A percentile compares a stretch with the other conserved stretches of the same genome.
These are phyloP conservation scores for Beaufortia kweichowensis DNA, from an alignment of 2,113 vertebrate genomes.

Conservation along the genomic window DNA sequence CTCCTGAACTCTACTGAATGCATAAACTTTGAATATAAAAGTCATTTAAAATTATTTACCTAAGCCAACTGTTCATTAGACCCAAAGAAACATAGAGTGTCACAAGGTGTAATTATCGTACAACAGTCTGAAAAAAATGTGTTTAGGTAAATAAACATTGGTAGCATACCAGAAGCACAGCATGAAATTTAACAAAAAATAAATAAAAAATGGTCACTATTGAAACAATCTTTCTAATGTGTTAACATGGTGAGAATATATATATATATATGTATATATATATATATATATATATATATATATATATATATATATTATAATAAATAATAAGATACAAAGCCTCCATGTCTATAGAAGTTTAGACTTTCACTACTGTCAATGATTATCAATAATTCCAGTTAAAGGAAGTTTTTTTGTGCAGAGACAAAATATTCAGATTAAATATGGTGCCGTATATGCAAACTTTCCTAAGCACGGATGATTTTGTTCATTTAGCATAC, in stretches of 20 bases:
- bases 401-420: constrained; percentile 2
- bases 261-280: too few species aligned
- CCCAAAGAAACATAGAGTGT: constrained; percentile 34
- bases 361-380: constrained; percentile 18
- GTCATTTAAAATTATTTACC: neutral
- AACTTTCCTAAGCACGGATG: constrained; percentile 11
- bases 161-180: constrained; percentile 31
- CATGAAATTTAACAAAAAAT: constrained; percentile 35
- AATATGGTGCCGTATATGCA: constrained; percentile 21
- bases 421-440: neutral
- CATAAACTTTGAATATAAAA: neutral
- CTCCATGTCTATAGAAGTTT: too few species aligned
- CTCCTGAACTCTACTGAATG: constrained; percentile 18
- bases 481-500: constrained; percentile 44
- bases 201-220: neutral
- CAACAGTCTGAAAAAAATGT: constrained; percentile 36
- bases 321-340: too few species aligned
- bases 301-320: neutral
- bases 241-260: neutral
- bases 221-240: constrained; percentile 14
- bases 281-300: neutral
- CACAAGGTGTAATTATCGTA: constrained; percentile 33
- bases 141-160: constrained; percentile 40
- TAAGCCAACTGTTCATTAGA: constrained; percentile 21
- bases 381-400: constrained; percentile 14